Conservation (phyloP, 2,113 vertebrate genomes). For the Gambusia holbrooki region DNA sequence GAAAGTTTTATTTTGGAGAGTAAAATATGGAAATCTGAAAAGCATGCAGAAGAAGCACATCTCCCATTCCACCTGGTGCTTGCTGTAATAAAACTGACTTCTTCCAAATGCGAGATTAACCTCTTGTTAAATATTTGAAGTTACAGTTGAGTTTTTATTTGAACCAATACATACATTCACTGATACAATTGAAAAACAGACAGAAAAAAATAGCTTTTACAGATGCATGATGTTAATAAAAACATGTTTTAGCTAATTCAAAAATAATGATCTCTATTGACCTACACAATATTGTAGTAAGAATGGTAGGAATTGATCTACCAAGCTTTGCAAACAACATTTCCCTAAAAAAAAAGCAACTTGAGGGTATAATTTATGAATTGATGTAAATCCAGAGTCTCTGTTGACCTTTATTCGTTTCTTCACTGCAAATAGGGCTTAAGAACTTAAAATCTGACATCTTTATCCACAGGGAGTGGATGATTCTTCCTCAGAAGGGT, state of each 20-base stretch:
- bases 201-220: not conserved
- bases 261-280: not conserved
- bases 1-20: constrained; percentile 45
- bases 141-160: constrained; percentile 22
- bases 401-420: constrained; percentile 16
- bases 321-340: not conserved
- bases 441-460: constrained; percentile 18
- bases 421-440: constrained; percentile 12
- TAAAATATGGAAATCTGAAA: constrained; percentile 40
- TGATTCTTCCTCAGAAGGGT: constrained; percentile 25
- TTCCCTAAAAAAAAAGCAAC: constrained; percentile 3
- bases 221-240: not conserved
- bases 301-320: not conserved
- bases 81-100: constrained; percentile 20
- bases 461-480: constrained; percentile 15
- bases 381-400: not conserved
- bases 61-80: constrained; percentile 32
- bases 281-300: not conserved
- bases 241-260: not conserved
- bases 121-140: constrained; percentile 21
- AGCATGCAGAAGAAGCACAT: constrained; percentile 32
- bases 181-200: constrained; percentile 5
- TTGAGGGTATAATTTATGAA: not conserved
- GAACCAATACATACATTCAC: constrained; percentile 12
- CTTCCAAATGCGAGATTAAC: constrained; percentile 32